Base-by-base conservation (phyloP, 92 coral and sea anemone genomes). In the Micromussa lordhowensis region DNA sequence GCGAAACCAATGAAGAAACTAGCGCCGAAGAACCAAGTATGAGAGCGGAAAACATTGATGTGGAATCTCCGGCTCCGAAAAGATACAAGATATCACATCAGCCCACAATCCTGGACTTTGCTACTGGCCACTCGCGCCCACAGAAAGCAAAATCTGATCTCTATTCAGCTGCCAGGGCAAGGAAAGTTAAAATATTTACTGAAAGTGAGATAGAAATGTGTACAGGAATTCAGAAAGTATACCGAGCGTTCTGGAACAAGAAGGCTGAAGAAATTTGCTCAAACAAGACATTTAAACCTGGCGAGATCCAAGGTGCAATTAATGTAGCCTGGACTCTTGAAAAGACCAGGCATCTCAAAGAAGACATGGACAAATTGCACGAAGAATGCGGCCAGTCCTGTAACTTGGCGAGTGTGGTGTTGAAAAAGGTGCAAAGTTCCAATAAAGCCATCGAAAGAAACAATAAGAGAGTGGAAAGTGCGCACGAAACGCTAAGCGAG, bases 271-370 rank as follows among this genome's bases (percentile, higher is more conserved):
- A 89, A 48, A 89, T 89, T 53, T 89, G 88, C 61, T 64, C 77
- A 0, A 82, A 21, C 61, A 64, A n/a, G 78, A 57, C 84, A 14
- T 83, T 89, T 32, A 89, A 89, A 70, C 40, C 92, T 4, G 92
- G 92, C 21, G 91, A 87, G 34, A 38, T 79, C 54, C 91, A 87
- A 87, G 91, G 86, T 21, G 91, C 91, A n/a, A n/a, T n/a, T n/a
- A n/a, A n/a, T n/a, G n/a, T n/a, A n/a, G n/a, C n/a, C n/a, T n/a
- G n/a, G n/a, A 3, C 86, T 10, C 92, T 73, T 15, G 84, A 73
- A 59, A 90, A 90, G 32, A 28, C 90, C 74, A 54, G 35, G 44
- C 71, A 82, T 74, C 73, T 90, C 21, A 80, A 75, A 81, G 51
- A 70, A 40, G 90, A 90, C 28, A 73, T 86, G 3, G 40, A 86